A percentile compares a stretch with the other conserved stretches of the same genome.
Evolutionary conservation across 2,888 invertebrate genomes (phyloP).

Genomic region (Xanthia icteritia): DNA sequence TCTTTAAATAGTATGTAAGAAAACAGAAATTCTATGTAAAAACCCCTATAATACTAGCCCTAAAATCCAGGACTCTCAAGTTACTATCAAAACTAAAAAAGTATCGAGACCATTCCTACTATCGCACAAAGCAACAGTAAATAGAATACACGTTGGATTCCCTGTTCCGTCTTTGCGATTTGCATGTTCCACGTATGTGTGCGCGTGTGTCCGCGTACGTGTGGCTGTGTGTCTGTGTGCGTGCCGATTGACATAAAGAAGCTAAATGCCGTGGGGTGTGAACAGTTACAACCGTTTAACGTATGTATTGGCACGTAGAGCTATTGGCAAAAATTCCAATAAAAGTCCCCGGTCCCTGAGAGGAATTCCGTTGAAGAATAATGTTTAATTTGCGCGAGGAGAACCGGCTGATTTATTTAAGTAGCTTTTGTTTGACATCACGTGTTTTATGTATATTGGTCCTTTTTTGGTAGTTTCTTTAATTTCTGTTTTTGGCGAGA

Average conservation of each 20-base stretch:
- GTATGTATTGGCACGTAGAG: slow-evolving; percentile 90
- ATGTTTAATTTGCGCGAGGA: slow-evolving; percentile 88
- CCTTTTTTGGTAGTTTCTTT: slow-evolving; percentile 35
- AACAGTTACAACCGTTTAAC: slow-evolving; percentile 80
- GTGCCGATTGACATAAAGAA: slow-evolving; percentile 85
- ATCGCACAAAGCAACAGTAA: slow-evolving; percentile 82
- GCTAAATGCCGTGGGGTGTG: slow-evolving; percentile 86
- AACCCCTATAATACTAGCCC: fast-evolving
- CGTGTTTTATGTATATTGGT: slow-evolving; percentile 54
- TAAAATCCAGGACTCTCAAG: neutral
- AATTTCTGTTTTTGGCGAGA: slow-evolving; percentile 33
- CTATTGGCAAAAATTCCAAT: slow-evolving; percentile 89
- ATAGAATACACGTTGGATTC: slow-evolving; percentile 88
- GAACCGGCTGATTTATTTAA: slow-evolving; percentile 82
- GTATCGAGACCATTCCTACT: slow-evolving; percentile 74
- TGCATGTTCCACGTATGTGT: slow-evolving; percentile 80
- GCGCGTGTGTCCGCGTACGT: slow-evolving; percentile 62
- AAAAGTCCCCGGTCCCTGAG: slow-evolving; percentile 83
- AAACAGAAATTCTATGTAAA: neutral
- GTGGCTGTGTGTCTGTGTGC: slow-evolving; percentile 67
- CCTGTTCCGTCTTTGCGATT: slow-evolving; percentile 87
- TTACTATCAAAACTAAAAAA: slow-evolving; percentile 37
- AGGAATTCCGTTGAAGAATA: slow-evolving; percentile 84
- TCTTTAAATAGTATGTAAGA: too few relatives aligned
- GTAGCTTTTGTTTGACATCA: slow-evolving; percentile 59